Evolutionary conservation across 2,797 vertebrate genomes (phyloP).

Genomic region (Siniperca scherzeri): DNA sequence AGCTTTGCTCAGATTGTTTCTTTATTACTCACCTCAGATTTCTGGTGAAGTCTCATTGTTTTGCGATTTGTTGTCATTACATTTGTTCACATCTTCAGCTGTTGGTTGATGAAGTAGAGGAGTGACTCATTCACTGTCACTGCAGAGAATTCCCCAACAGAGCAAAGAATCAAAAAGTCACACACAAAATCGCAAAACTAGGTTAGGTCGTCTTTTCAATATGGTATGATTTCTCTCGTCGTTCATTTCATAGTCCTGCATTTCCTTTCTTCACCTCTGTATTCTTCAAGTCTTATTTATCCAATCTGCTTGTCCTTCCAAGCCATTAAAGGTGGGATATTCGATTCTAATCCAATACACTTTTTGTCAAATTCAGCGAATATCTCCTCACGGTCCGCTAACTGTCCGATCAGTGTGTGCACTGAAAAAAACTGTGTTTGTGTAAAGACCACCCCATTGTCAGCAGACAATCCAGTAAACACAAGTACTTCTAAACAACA

Average conservation of each 20-base stretch:
- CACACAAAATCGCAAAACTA: background rate
- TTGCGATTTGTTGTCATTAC: background rate
- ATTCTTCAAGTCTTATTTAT: background rate
- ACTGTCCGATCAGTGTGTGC: no score
- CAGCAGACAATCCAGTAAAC: no score
- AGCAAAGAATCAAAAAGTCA: background rate
- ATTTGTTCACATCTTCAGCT: background rate
- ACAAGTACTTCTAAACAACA: no score
- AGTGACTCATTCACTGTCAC: background rate
- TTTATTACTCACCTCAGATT: slow-evolving; percentile 31
- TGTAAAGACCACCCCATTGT: no score
- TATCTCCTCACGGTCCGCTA: no score
- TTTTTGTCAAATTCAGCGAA: no score
- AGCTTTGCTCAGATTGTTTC: slow-evolving; percentile 1
- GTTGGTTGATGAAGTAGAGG: background rate
- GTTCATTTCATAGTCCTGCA: background rate
- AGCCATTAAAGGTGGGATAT: background rate
- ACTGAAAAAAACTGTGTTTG: no score
- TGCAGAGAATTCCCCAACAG: background rate
- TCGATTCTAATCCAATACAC: no score
- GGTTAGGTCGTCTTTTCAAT: background rate
- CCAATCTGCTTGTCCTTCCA: background rate
- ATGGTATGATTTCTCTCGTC: background rate
- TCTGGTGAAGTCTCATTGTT: slow-evolving; percentile 14
- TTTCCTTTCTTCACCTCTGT: background rate